Percentiles rank a stretch among this genome's conserved stretches.
These are phyloP conservation scores for Dolichomitus sp. DNA, from an alignment of 2,888 invertebrate genomes.

Conservation along the genomic window DNA sequence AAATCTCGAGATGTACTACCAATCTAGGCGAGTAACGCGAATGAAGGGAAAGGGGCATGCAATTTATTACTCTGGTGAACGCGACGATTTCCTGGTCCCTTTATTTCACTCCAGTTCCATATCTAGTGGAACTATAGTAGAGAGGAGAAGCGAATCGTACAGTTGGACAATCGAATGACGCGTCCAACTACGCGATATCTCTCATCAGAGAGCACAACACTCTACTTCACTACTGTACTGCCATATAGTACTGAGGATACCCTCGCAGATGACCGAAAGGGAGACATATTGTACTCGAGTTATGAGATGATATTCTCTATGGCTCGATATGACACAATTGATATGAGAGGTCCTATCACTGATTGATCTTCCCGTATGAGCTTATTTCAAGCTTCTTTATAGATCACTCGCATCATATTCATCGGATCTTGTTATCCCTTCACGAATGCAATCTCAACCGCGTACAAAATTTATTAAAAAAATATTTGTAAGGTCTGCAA, in stretches of 20 bases:
- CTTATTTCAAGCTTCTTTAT: neutral
- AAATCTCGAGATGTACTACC: slow-evolving; percentile 63
- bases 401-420: neutral
- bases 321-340: neutral
- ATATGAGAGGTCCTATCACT: slow-evolving; percentile 9
- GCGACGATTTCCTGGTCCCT: slow-evolving; percentile 60
- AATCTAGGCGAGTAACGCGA: slow-evolving; percentile 67
- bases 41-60: slow-evolving; percentile 40
- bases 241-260: slow-evolving; percentile 27
- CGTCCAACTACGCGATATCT: slow-evolving; percentile 57
- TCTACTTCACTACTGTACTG: slow-evolving; percentile 43
- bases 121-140: slow-evolving; percentile 30
- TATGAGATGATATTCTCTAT: slow-evolving; percentile 45
- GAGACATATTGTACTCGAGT: slow-evolving; percentile 56
- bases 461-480: no score
- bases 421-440: neutral
- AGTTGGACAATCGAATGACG: slow-evolving; percentile 63
- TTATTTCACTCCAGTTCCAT: slow-evolving; percentile 52
- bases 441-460: no score
- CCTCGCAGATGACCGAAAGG: slow-evolving; percentile 26
- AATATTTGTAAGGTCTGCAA: no score
- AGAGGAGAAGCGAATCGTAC: slow-evolving; percentile 43
- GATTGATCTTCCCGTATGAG: slow-evolving; percentile 31
- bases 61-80: slow-evolving; percentile 64
- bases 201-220: slow-evolving; percentile 32